A percentile compares a stretch with the other conserved stretches of the same genome.
Conservation (phyloP, 2,888 invertebrate species). For the Lasioglossum villosulum region DNA sequence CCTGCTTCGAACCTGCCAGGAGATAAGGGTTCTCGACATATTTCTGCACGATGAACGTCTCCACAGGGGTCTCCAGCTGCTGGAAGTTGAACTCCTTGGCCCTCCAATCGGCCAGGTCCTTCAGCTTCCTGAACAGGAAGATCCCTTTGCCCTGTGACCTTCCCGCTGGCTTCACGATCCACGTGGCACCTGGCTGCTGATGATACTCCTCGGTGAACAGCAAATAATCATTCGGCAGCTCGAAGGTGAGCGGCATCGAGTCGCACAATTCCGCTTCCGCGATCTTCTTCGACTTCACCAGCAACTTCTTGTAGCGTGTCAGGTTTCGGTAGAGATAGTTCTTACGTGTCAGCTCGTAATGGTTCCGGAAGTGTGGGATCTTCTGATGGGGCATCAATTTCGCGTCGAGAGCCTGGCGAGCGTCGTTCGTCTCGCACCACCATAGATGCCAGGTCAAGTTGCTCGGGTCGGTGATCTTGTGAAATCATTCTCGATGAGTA, state of each 20-base stretch:
- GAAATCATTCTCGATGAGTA: neutral
- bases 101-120: constrained; percentile 80
- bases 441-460: constrained; percentile 86
- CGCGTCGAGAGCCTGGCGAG: constrained; percentile 81
- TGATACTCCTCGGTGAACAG: constrained; percentile 87
- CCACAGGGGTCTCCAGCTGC: constrained; percentile 49
- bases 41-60: constrained; percentile 86
- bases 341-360: constrained; percentile 87
- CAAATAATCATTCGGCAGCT: constrained; percentile 87
- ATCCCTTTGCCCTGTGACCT: constrained; percentile 88
- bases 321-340: constrained; percentile 87
- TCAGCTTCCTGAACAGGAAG: constrained; percentile 86
- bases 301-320: constrained; percentile 82
- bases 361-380: constrained; percentile 87
- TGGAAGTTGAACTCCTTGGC: constrained; percentile 66
- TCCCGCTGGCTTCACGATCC: constrained; percentile 88
- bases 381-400: constrained; percentile 80
- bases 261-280: constrained; percentile 85
- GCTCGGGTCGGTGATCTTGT: constrained; percentile 75
- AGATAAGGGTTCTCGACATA: constrained; percentile 87
- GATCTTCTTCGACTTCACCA: constrained; percentile 74
- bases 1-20: constrained; percentile 86
- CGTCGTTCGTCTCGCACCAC: constrained; percentile 87
- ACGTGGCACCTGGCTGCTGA: constrained; percentile 86
- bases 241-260: constrained; percentile 87